Evolutionary conservation across 2,797 vertebrate genomes (phyloP), one percentile per base, ranked within the genome.

Genomic region (Malurus splendens): DNA sequence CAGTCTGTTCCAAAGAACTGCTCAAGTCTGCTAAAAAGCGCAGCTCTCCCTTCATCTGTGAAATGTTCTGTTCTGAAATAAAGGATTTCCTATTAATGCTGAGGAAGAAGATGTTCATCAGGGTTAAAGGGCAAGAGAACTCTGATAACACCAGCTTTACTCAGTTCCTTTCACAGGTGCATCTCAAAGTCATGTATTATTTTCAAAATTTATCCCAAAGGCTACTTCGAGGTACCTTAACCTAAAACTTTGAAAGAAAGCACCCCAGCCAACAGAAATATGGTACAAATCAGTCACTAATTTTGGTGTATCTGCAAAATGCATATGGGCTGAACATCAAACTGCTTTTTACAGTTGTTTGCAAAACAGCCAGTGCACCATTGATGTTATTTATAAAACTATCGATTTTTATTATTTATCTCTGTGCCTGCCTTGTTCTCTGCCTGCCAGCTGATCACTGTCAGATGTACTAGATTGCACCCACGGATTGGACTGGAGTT

Each of bases 331-430:
- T 86, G 48, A 81, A 41, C n/a, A 51, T 44, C 45, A 78, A 19
- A 14, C 9, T 74, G 41, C 18, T 66, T 81, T 77, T 81, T 50
- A 78, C 14, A 42, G 12, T 52, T 64, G 22, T 72, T 51, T 91
- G 48, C 52, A 73, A 90, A 92, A 73, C n/a, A 60, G 18, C 25
- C n/a, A 52, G 28, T 18, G 18, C 24, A 33, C 30, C 17, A 30
- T 15, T 67, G 48, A 61, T 16, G 16, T 39, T 62, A 82, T 90
- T 90, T 87, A 76, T 72, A 81, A 70, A 89, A 25, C 18, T 55
- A 89, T 83, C 73, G 87, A 83, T 90, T 91, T 89, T 86, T 73
- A 83, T 90, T 87, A 85, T 90, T 93, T 51, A 78, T 81, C 59
- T 76, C 71, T 32, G 27, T 74, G 82, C 42, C 45, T 83, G 66